Evolutionary conservation across 2,113 vertebrate genomes (phyloP), one percentile per base, ranked within the genome.

Genomic region (Desmodus rotundus): DNA sequence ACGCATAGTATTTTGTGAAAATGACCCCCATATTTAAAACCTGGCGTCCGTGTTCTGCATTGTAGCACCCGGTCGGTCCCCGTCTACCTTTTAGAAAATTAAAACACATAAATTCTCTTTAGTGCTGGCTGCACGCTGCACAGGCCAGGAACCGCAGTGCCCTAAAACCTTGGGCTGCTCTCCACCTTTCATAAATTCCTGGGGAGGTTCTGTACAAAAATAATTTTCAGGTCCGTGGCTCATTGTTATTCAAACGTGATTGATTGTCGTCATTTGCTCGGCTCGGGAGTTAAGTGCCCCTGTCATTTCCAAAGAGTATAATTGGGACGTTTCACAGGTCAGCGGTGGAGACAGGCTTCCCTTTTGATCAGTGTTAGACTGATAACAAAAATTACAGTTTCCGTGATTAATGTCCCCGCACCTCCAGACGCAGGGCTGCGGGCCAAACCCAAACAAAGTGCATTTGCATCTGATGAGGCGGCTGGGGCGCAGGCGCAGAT

Each of bases 81-180:
- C 98, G 97, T 98, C 99, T 98, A 99, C 99, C 99, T 99, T 99
- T 98, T 98, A 98, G 99, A 98, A 99, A 99, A 99, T 99, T 99
- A 99, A 99, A 99, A 99, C 99, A 98, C 99, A 99, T 99, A 99
- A 99, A 99, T 99, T 99, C 98, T 99, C 98, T 99, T 99, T 99
- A 99, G 99, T 98, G 97, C 98, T 99, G 98, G 99, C 99, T 99
- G 98, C 98, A 98, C 98, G 22, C 97, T 95, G 97, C 98, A 94
- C 98, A 96, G 97, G 98, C 97, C 94, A 84, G 96, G 95, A 98
- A 96, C 98, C 95, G 97, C 98, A 97, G 98, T 97, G 98, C 98
- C 98, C 98, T 98, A 98, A 98, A 99, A 99, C 99, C 99, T 99
- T 99, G 99, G 99, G 99, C 99, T 99, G 99, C 99, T 98, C 98